Conservation (phyloP, 2,113 vertebrate species). For the Mastomys coucha region DNA sequence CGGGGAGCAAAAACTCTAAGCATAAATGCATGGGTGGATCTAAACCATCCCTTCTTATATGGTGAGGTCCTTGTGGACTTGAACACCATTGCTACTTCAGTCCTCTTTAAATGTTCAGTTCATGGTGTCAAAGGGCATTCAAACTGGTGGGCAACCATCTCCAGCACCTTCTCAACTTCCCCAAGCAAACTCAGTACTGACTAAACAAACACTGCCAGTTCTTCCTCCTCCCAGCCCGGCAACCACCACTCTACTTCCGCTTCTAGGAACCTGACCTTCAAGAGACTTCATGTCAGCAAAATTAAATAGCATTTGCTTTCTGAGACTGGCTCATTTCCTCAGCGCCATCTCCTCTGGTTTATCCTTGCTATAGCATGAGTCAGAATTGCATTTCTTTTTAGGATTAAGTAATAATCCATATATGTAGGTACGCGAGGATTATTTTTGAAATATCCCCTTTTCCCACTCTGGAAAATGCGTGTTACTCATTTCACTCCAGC, state of each 20-base stretch:
- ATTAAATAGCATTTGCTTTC: background rate
- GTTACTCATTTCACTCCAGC: background rate
- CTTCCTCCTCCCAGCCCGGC: background rate
- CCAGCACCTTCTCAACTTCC: background rate
- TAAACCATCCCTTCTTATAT: background rate
- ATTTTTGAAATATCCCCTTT: background rate
- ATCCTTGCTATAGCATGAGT: background rate
- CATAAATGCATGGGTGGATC: background rate
- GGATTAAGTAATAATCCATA: background rate
- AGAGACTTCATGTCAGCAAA: background rate
- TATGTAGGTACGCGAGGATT: background rate
- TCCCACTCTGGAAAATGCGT: background rate
- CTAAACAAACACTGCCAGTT: background rate
- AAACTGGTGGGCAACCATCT: background rate
- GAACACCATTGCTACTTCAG: background rate
- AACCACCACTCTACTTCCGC: background rate
- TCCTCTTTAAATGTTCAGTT: background rate
- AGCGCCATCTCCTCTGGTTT: background rate
- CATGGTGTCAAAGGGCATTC: background rate
- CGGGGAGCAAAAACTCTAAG: background rate
- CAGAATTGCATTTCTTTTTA: constrained; percentile 19
- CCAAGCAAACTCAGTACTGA: background rate
- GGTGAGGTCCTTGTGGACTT: background rate
- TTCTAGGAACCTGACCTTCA: background rate
- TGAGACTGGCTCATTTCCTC: background rate